Percentiles rank a stretch among this genome's conserved stretches.
Conservation (phyloP, 2,797 vertebrate species). For the Pseudochirops corinnae region DNA sequence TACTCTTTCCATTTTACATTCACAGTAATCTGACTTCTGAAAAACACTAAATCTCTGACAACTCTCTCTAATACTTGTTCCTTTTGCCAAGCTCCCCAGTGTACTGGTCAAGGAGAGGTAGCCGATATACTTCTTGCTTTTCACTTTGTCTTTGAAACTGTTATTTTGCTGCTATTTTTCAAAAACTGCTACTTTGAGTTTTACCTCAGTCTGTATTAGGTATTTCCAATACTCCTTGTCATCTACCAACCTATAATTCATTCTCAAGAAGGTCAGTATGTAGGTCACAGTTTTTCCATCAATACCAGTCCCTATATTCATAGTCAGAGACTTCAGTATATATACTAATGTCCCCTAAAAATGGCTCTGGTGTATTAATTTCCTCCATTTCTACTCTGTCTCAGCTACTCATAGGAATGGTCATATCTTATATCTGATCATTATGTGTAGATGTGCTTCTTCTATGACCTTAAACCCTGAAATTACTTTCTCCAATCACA, state of each 20-base stretch:
- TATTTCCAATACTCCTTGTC: background rate
- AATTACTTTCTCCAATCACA: background rate
- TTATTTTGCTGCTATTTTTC: background rate
- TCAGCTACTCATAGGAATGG: background rate
- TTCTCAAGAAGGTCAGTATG: background rate
- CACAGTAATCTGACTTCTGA: background rate
- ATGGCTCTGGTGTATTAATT: background rate
- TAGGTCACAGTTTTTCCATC: background rate
- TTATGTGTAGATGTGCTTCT: background rate
- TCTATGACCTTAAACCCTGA: background rate
- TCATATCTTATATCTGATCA: background rate
- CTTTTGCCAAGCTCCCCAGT: background rate
- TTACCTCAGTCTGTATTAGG: background rate
- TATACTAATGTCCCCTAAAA: background rate
- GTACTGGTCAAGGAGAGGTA: background rate
- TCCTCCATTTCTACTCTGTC: background rate
- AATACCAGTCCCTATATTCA: background rate
- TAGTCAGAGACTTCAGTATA: background rate
- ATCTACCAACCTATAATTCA: background rate
- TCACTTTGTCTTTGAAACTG: background rate
- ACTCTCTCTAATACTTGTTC: background rate
- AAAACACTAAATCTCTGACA: background rate
- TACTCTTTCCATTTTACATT: background rate
- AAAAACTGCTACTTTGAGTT: background rate
- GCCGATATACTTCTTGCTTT: background rate